Evolutionary conservation across 2,113 vertebrate genomes (phyloP).

Genomic region (Salminus brasiliensis): DNA sequence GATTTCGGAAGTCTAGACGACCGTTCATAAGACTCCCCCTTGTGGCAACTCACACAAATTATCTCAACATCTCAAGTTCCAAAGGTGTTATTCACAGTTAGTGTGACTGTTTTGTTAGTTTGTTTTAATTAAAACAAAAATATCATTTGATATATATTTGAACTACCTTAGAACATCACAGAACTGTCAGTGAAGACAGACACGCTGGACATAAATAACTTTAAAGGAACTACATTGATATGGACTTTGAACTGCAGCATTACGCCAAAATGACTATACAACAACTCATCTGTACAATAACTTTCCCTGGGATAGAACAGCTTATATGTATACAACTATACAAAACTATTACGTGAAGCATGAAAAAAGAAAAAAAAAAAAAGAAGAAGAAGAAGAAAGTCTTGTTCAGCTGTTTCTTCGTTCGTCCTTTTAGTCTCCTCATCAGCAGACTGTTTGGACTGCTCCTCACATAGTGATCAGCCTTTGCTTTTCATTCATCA

Average conservation of each 20-base stretch:
- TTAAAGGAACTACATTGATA: neutral
- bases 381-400: too few species aligned
- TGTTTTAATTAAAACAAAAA: conserved; percentile 7
- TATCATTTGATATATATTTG: neutral
- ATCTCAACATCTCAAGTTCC: neutral
- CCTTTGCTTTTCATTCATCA: conserved; percentile 80
- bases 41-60: neutral
- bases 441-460: conserved; percentile 2
- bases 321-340: conserved; percentile 17
- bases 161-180: conserved; percentile 2
- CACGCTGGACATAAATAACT: conserved; percentile 9
- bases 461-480: neutral
- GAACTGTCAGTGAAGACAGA: neutral
- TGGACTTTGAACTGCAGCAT: neutral
- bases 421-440: neutral
- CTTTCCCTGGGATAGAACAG: neutral
- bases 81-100: neutral
- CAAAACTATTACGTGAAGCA: conserved; percentile 25
- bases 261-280: conserved; percentile 14
- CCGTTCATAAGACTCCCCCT: neutral
- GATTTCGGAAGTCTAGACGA: too few species aligned
- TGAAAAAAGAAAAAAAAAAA: neutral
- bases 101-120: neutral
- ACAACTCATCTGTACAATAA: conserved; percentile 30
- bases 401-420: neutral